Conservation (phyloP, 2,888 invertebrate genomes). For the Microctonus brassicae region DNA sequence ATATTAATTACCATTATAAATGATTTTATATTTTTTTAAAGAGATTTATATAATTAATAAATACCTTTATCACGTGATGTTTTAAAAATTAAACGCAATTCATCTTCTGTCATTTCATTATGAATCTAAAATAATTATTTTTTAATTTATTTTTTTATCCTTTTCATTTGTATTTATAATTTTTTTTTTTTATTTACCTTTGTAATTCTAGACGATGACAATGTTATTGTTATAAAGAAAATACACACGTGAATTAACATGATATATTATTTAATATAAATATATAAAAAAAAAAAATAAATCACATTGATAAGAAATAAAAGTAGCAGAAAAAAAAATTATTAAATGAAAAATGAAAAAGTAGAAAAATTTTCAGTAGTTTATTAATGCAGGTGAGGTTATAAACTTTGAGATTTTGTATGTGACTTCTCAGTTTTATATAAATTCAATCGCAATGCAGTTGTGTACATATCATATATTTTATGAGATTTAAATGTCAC, state of each 20-base stretch:
- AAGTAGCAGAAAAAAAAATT: no score
- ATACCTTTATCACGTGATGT: constrained; percentile 48
- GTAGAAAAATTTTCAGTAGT: not conserved
- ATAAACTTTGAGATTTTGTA: not conserved
- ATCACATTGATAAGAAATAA: not conserved
- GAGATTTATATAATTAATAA: not conserved
- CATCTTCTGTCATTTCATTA: constrained; percentile 52
- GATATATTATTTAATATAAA: not conserved
- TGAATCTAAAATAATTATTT: constrained; percentile 48
- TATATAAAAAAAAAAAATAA: not conserved
- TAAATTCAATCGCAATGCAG: constrained; percentile 20
- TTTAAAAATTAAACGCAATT: constrained; percentile 52
- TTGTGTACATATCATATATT: constrained; percentile 37
- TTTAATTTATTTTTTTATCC: not conserved
- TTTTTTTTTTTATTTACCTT: constrained; percentile 2
- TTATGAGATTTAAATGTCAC: not conserved
- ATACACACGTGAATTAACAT: not conserved
- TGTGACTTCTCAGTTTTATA: not conserved
- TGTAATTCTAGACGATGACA: not conserved
- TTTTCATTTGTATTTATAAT: not conserved
- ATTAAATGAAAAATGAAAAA: no score
- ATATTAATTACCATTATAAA: not conserved
- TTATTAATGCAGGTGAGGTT: not conserved
- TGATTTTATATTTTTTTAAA: not conserved
- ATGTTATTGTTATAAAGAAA: not conserved